Conservation (phyloP, 2,797 vertebrate species). For the Gymnothorax javanicus region DNA sequence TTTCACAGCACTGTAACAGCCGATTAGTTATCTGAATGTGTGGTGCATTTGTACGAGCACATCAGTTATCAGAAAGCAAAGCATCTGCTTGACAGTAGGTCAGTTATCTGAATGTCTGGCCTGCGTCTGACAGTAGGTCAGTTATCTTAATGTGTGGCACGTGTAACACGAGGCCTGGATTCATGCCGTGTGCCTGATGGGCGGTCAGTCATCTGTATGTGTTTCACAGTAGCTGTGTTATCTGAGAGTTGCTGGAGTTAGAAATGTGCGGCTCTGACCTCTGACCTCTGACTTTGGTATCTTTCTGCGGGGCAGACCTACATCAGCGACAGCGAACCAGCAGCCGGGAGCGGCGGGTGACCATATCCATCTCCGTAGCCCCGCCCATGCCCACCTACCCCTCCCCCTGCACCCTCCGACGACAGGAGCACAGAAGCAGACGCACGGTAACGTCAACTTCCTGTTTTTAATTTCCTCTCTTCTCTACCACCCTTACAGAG, state of each 20-base stretch:
- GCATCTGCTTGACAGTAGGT: background rate
- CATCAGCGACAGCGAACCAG: conserved; percentile 81
- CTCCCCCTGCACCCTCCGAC: conserved; percentile 81
- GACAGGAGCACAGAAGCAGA: conserved; percentile 82
- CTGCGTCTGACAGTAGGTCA: background rate
- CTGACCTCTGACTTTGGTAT: background rate
- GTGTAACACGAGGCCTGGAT: background rate
- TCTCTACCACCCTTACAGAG: background rate
- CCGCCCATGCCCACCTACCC: conserved; percentile 91
- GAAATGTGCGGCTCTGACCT: background rate
- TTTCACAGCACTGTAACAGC: too few relatives aligned
- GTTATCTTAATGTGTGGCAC: background rate
- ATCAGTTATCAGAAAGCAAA: too few relatives aligned
- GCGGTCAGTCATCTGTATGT: background rate
- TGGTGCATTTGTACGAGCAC: too few relatives aligned
- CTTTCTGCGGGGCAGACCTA: conserved; percentile 74
- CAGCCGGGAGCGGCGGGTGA: conserved; percentile 83
- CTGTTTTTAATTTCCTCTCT: background rate
- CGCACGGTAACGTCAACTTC: conserved; percentile 76
- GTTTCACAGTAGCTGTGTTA: background rate
- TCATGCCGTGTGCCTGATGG: too few relatives aligned
- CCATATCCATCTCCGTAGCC: conserved; percentile 81
- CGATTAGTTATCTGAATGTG: too few relatives aligned
- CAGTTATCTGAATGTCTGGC: background rate
- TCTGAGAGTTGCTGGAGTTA: background rate